Conservation (phyloP, 2,113 vertebrate genomes). For the Macrotus californicus region DNA sequence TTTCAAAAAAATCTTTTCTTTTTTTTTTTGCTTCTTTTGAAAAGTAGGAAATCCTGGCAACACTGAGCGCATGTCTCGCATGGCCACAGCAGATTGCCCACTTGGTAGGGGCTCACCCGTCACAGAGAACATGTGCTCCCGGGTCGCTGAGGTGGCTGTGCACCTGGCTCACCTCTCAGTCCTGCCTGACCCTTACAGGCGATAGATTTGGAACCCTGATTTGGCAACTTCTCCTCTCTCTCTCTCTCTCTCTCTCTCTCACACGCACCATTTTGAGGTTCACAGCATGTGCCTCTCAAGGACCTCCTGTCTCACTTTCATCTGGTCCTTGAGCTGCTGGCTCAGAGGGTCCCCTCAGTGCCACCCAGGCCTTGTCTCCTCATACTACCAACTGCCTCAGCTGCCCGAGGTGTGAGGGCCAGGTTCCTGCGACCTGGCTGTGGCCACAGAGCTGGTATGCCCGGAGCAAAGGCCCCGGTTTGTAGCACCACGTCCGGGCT, state of each 20-base stretch:
- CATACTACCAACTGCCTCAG: not conserved
- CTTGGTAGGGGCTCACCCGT: not conserved
- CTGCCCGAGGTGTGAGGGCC: not conserved
- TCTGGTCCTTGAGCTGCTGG: not conserved
- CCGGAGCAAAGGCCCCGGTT: not conserved
- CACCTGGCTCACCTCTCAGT: not conserved
- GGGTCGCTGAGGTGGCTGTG: not conserved
- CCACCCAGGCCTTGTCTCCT: not conserved
- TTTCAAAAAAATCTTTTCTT: not conserved
- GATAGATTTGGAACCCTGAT: not conserved
- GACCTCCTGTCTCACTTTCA: fast-evolving
- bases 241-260: too few species aligned
- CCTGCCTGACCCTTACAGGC: not conserved
- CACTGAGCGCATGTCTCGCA: not conserved
- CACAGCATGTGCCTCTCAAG: fast-evolving
- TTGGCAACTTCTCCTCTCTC: fast-evolving
- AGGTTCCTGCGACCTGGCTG: not conserved
- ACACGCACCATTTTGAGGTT: fast-evolving
- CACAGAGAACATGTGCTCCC: not conserved
- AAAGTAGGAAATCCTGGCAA: not conserved
- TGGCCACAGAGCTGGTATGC: not conserved
- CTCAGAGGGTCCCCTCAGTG: not conserved
- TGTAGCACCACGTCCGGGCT: not conserved
- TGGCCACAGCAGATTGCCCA: not conserved
- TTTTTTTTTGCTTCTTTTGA: not conserved